These are phyloP conservation scores for Myripristis murdjan DNA, from an alignment of 2,797 vertebrate genomes.

Conservation along the genomic window DNA sequence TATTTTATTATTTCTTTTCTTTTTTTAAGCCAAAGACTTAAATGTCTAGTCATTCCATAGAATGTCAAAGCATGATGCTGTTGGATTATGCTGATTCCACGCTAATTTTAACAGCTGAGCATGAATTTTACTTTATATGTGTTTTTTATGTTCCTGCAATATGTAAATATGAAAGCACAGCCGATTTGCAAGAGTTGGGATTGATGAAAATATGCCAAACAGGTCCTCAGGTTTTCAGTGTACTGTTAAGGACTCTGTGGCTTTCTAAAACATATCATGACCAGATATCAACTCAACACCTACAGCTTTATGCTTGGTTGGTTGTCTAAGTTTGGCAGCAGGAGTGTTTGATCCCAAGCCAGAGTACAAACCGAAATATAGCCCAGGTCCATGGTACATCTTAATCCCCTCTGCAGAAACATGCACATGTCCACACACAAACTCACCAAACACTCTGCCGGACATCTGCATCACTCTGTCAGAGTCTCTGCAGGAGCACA, in stretches of 20 bases:
- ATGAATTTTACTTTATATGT: too few relatives aligned
- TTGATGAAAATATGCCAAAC: background rate
- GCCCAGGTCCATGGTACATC: slow-evolving; percentile 37
- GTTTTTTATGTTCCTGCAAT: background rate
- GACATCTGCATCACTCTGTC: slow-evolving; percentile 24
- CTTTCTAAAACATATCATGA: background rate
- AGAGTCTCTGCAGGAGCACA: slow-evolving; percentile 26
- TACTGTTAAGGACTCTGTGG: background rate
- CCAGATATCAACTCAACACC: slow-evolving; percentile 6
- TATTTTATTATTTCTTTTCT: too few relatives aligned
- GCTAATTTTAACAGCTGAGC: too few relatives aligned
- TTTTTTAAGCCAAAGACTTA: too few relatives aligned
- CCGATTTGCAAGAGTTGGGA: background rate
- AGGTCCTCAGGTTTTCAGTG: background rate
- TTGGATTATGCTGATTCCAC: too few relatives aligned
- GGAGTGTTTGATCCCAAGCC: slow-evolving; percentile 36
- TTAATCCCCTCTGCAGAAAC: slow-evolving; percentile 59
- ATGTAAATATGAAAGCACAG: background rate
- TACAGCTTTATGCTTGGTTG: slow-evolving; percentile 5
- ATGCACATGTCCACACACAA: slow-evolving; percentile 54
- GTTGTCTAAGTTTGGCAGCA: slow-evolving; percentile 42
- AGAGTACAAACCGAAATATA: slow-evolving; percentile 55
- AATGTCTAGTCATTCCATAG: too few relatives aligned
- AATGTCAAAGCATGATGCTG: too few relatives aligned
- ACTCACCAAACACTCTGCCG: slow-evolving; percentile 35